Base-by-base conservation (phyloP, 1,140 invertebrate genomes). In the Yoshiicerus persimilis region DNA sequence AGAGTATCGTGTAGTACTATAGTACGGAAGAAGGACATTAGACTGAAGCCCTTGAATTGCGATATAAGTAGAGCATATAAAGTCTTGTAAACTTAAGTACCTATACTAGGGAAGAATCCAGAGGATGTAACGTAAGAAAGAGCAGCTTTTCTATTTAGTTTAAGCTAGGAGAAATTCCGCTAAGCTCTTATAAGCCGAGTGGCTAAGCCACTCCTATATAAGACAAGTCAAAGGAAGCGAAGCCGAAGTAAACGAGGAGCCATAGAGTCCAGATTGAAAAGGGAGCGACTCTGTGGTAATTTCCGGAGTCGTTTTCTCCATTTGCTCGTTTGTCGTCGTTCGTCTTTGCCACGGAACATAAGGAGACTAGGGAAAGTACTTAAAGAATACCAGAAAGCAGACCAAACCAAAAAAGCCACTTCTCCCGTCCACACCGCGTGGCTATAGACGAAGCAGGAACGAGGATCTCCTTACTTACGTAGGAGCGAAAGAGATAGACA, bases 221-320 rank as follows among this genome's bases (percentile, higher is more conserved):
- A 27, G 47, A 34, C 83, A 23, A 47, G 47, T 84, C 38, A 56
- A 30, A 47, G 38, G 25, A 84, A 47, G 38, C 38, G 39, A 84
- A 41, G 83, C 83, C 83, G 38, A 56, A 83, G 77, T 83, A 38
- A 84, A 84, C 38, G 83, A 56, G 83, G 38, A 41, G 38, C 38
- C 38, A 84, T 32, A 47, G 20, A 84, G 83, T 84, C 83, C 83
- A 84, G 83, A 84, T 84, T 84, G 83, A 84, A 84, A 84, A 84
- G 83, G 83, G 83, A 84, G 83, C 27, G 83, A 84, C 83, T 89
- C 62, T 86, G 77, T 89, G 75, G 88, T 89, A 89, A 89, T 89
- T 89, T 89, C 86, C 88, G 66, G 88, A 89, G 77, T 89, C 88
- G 86, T 89, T 89, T 87, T 89, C 88, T 89, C 86, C 77, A 88